A percentile compares a stretch with the other conserved stretches of the same genome.
These are phyloP conservation scores for Procambarus clarkii DNA, from an alignment of 1,140 invertebrate species.

Conservation along the genomic window DNA sequence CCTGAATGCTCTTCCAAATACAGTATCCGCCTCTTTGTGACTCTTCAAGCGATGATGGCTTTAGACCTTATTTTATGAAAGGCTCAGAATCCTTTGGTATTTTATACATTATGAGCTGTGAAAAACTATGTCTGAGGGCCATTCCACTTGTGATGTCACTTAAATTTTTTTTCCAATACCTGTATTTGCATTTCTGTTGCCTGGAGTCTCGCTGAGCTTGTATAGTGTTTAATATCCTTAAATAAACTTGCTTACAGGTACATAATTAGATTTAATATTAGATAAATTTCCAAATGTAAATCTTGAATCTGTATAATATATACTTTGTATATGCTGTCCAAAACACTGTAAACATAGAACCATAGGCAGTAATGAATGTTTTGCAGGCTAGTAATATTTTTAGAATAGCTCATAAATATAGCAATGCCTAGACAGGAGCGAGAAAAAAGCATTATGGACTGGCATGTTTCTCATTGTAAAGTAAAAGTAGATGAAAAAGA, in stretches of 20 bases:
- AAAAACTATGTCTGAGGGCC: constrained; percentile 20
- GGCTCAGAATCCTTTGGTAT: constrained; percentile 1
- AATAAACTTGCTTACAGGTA: constrained; percentile 37
- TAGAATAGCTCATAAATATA: background rate
- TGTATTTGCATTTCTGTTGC: constrained; percentile 45
- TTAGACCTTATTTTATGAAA: background rate
- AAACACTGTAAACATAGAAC: constrained; percentile 5
- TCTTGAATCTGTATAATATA: background rate
- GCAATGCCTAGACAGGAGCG: background rate
- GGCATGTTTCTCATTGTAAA: background rate
- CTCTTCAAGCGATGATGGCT: constrained; percentile 47
- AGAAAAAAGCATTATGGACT: background rate
- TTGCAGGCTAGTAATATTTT: constrained; percentile 12
- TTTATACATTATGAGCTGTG: constrained; percentile 24
- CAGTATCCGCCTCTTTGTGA: constrained; percentile 37
- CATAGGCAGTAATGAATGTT: background rate
- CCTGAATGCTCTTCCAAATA: constrained; percentile 38
- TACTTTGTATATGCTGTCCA: background rate
- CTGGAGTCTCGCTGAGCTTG: constrained; percentile 50
- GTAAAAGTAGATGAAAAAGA: background rate
- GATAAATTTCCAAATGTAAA: background rate
- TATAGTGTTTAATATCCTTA: constrained; percentile 29
- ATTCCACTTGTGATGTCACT: constrained; percentile 37
- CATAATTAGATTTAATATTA: background rate
- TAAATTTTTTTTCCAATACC: background rate